These are phyloP conservation scores for Scortum barcoo DNA, from an alignment of 2,113 vertebrate genomes.

Conservation along the genomic window DNA sequence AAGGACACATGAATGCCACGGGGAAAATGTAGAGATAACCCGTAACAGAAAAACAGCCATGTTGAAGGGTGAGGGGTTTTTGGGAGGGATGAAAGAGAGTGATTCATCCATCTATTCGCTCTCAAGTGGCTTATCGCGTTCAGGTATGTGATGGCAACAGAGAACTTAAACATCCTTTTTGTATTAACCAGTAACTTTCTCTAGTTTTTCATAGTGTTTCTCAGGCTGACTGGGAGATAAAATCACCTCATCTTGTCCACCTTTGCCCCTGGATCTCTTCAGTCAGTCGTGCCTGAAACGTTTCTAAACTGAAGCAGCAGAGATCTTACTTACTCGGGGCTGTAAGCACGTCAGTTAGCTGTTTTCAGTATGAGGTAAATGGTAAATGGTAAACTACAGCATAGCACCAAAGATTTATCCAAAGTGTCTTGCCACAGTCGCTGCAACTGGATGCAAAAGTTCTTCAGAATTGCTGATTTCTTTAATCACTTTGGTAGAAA, in stretches of 20 bases:
- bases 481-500: neutral
- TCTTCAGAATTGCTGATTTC: neutral
- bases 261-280: no score
- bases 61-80: neutral
- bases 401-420: no score
- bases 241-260: no score
- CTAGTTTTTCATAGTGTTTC: neutral
- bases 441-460: neutral
- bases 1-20: neutral
- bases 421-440: neutral
- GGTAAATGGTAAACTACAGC: neutral
- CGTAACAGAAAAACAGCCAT: neutral
- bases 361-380: neutral
- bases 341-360: no score
- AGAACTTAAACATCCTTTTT: slow-evolving; percentile 14
- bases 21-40: neutral
- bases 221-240: no score
- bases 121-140: neutral
- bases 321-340: no score
- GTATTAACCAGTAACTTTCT: neutral
- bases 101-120: neutral
- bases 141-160: neutral
- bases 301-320: no score
- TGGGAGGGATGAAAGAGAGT: slow-evolving; percentile 1
- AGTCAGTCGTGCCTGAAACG: no score